Conservation (phyloP, 2,888 invertebrate species). For the Meliscaeva auricollis region DNA sequence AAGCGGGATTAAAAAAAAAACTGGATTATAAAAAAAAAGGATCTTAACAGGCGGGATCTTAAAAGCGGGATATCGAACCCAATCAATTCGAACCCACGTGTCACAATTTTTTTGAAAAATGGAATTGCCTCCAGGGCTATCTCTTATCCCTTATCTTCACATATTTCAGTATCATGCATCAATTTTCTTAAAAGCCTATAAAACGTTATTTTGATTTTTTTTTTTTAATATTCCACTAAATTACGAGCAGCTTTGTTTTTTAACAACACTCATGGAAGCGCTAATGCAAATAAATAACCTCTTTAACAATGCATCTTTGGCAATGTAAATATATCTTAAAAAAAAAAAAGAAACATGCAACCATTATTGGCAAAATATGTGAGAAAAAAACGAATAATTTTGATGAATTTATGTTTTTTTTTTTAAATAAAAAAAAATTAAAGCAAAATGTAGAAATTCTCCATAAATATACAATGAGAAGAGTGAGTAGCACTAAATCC, state of each 20-base stretch:
- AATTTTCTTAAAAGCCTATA: too few relatives aligned
- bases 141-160: too few relatives aligned
- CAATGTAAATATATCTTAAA: neutral
- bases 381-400: neutral
- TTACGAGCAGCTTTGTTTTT: neutral
- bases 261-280: neutral
- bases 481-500: neutral
- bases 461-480: constrained; percentile 28
- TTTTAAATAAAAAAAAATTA: neutral
- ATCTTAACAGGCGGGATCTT: too few relatives aligned
- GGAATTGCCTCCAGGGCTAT: too few relatives aligned
- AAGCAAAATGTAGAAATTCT: neutral
- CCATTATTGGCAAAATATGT: constrained; percentile 5
- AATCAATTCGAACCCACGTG: too few relatives aligned
- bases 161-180: too few relatives aligned
- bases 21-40: too few relatives aligned
- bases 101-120: too few relatives aligned
- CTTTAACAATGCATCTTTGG: constrained; percentile 15
- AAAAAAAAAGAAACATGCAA: neutral
- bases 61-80: too few relatives aligned
- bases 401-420: constrained; percentile 38
- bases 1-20: too few relatives aligned
- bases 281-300: constrained; percentile 5
- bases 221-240: constrained; percentile 17
- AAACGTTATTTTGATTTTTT: neutral